Percentiles rank a stretch among this genome's conserved stretches.
Evolutionary conservation across 2,797 vertebrate genomes (phyloP).

Genomic region (Aselliscus stoliczkanus): DNA sequence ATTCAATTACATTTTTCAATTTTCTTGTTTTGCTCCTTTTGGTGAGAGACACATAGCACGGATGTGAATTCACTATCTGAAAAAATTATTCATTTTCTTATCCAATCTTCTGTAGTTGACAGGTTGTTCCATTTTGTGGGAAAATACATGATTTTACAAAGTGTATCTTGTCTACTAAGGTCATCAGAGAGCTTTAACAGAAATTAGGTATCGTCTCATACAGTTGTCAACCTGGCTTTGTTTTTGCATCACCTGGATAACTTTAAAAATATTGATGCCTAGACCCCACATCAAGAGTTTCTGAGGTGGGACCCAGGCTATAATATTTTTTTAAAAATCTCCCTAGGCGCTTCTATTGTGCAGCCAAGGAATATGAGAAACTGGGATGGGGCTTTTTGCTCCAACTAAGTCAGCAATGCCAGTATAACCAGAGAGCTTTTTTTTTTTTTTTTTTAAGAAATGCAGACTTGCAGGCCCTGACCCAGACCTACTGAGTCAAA

Average conservation of each 20-base stretch:
- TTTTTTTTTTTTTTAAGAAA: too few species aligned
- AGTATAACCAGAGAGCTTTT: background rate
- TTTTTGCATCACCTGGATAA: background rate
- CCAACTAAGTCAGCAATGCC: background rate
- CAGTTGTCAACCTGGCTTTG: background rate
- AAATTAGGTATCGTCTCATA: background rate
- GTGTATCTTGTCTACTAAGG: background rate
- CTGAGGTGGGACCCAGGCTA: background rate
- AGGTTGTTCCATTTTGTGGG: background rate
- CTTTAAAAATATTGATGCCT: background rate
- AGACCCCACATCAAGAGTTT: background rate
- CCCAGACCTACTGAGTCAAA: background rate
- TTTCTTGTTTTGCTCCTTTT: slow-evolving; percentile 1
- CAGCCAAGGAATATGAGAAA: background rate
- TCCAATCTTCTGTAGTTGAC: background rate
- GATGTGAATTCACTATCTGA: background rate
- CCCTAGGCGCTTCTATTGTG: background rate
- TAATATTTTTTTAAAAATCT: background rate
- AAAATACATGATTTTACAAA: background rate
- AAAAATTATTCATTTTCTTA: slow-evolving; percentile 9
- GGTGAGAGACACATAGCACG: background rate
- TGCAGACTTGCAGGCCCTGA: background rate
- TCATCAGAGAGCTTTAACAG: background rate
- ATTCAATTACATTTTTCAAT: slow-evolving; percentile 51
- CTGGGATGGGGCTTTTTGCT: background rate